A percentile compares a stretch with the other conserved stretches of the same genome.
Evolutionary conservation across 2,888 invertebrate species (phyloP).

Genomic region (Mantis religiosa): DNA sequence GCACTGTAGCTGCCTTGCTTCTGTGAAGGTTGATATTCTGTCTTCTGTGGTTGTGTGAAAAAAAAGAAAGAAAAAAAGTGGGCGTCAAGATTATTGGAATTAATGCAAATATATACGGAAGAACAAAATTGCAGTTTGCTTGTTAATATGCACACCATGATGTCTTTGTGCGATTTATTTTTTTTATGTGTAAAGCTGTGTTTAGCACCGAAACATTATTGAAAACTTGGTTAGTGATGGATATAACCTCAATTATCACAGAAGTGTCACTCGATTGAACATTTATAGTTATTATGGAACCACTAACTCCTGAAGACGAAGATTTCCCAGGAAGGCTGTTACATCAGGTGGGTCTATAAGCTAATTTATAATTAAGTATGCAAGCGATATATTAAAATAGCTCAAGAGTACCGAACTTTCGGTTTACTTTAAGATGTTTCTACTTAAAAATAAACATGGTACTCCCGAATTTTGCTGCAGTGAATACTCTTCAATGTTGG

Average conservation of each 20-base stretch:
- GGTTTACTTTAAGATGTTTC: too few relatives aligned
- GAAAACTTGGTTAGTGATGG: neutral
- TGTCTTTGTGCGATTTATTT: neutral
- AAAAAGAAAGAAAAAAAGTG: neutral
- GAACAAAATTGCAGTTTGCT: neutral
- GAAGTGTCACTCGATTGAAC: neutral
- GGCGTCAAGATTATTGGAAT: neutral
- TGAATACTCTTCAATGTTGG: too few relatives aligned
- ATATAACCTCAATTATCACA: neutral
- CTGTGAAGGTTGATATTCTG: too few relatives aligned
- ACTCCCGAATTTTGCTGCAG: too few relatives aligned
- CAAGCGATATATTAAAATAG: neutral
- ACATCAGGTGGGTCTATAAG: slow-evolving; percentile 57
- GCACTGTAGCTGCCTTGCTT: too few relatives aligned
- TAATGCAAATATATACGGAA: neutral
- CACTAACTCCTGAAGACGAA: slow-evolving; percentile 75
- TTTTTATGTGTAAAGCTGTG: neutral
- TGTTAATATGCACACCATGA: neutral
- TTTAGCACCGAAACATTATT: neutral
- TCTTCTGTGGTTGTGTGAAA: neutral
- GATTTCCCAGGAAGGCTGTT: slow-evolving; percentile 72
- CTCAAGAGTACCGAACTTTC: too few relatives aligned
- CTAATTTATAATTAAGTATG: neutral
- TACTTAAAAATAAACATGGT: too few relatives aligned
- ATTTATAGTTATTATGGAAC: slow-evolving; percentile 47